Base-by-base conservation (phyloP, 1,140 invertebrate species). In the Oreohelix idahoensis region DNA sequence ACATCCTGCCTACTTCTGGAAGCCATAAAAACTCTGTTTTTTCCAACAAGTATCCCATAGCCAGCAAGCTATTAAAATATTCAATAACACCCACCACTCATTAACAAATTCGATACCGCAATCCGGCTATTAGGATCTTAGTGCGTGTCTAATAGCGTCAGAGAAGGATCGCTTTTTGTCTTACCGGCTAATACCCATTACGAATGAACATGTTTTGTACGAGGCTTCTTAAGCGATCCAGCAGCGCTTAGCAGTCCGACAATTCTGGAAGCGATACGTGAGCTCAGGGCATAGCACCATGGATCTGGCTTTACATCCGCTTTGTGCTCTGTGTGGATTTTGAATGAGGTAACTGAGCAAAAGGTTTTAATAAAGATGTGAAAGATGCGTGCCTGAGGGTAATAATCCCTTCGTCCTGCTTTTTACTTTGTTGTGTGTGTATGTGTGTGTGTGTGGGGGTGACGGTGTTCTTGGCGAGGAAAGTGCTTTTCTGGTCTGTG, bases 1-100 rank as follows among this genome's bases (percentile, higher is more conserved):
- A n/a, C n/a, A n/a, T n/a, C n/a, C n/a, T n/a, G n/a, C n/a, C n/a
- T n/a, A n/a, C n/a, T n/a, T n/a, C n/a, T n/a, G n/a, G n/a, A n/a
- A n/a, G n/a, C n/a, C n/a, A n/a, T n/a, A n/a, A n/a, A n/a, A n/a
- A n/a, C n/a, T n/a, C n/a, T n/a, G n/a, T n/a, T n/a, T n/a, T n/a
- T n/a, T n/a, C n/a, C n/a, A n/a, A n/a, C n/a, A n/a, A n/a, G n/a
- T n/a, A n/a, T n/a, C n/a, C n/a, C n/a, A n/a, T 66, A 66, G n/a
- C 63, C 63, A 35, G 5, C 8, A 66, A 66, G 63, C 63, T 66
- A 66, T 66, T 66, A 66, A 66, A 66, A 66, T 66, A 66, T 66
- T 66, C 63, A 35, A 66, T 66, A 66, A 32, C 63, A 66, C n/a
- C n/a, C n/a, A 66, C 2, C 10, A 26, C 8, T 2, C 29, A 66